Percentiles rank a stretch among this genome's conserved stretches.
Conservation (phyloP, 2,113 vertebrate species). For the Laticauda laticaudata region DNA sequence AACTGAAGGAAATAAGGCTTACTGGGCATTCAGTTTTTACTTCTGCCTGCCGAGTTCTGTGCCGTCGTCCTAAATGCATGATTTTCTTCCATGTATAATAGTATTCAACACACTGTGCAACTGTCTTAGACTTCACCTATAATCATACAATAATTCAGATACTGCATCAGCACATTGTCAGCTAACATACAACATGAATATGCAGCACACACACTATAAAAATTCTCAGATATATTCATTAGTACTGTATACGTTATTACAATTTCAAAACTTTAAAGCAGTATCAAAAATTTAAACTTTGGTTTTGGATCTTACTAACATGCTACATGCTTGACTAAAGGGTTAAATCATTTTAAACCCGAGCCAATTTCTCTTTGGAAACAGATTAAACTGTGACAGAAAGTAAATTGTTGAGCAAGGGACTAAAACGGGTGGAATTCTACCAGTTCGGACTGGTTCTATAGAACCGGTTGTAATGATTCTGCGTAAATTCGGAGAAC, state of each 20-base stretch:
- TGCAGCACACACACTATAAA: background rate
- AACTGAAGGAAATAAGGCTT: constrained; percentile 37
- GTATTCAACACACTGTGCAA: constrained; percentile 91
- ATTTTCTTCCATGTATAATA: constrained; percentile 95
- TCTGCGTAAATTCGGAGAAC: no score
- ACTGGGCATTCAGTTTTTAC: constrained; percentile 74
- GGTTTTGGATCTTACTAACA: background rate
- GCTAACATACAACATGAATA: background rate
- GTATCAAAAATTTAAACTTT: background rate
- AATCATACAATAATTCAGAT: constrained; percentile 45
- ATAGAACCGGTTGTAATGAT: no score
- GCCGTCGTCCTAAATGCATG: constrained; percentile 73
- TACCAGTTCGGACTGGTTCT: no score
- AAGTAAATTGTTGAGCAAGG: background rate
- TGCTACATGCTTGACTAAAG: background rate
- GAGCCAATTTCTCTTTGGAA: background rate
- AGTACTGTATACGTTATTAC: background rate
- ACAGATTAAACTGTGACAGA: background rate
- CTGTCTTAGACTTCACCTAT: constrained; percentile 88
- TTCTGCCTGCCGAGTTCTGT: constrained; percentile 72
- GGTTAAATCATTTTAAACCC: background rate
- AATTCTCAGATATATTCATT: background rate
- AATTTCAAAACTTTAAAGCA: background rate
- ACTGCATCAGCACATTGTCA: background rate
- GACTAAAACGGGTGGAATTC: background rate